Evolutionary conservation across 2,888 invertebrate genomes (phyloP).

Genomic region (Dugesia japonica): DNA sequence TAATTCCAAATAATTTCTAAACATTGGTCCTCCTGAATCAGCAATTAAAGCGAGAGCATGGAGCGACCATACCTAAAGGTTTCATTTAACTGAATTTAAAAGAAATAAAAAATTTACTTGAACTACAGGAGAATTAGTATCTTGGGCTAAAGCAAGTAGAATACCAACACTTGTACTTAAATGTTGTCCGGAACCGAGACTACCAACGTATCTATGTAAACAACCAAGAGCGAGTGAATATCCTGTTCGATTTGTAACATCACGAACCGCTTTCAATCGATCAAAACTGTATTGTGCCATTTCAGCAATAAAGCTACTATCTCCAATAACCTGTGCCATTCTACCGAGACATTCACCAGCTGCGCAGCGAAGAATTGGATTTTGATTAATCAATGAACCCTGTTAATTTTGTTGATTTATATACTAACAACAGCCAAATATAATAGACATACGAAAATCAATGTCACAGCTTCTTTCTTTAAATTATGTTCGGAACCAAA

Average conservation of each 20-base stretch:
- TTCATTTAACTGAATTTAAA: too few relatives aligned
- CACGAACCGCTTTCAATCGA: constrained; percentile 63
- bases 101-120: too few relatives aligned
- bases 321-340: constrained; percentile 64
- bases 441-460: constrained; percentile 57
- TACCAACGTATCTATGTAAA: constrained; percentile 80
- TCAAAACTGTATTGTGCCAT: constrained; percentile 76
- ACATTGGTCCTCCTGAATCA: constrained; percentile 96
- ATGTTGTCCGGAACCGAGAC: constrained; percentile 84
- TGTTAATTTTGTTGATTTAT: too few relatives aligned
- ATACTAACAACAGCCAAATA: not conserved
- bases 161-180: constrained; percentile 82
- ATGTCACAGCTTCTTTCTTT: constrained; percentile 59
- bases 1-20: constrained; percentile 85
- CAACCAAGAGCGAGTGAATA: constrained; percentile 85
- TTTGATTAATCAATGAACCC: constrained; percentile 50
- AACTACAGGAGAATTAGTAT: constrained; percentile 75
- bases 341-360: constrained; percentile 85
- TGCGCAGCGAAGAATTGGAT: constrained; percentile 64
- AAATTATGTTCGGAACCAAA: constrained; percentile 70
- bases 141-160: constrained; percentile 77
- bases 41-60: constrained; percentile 84
- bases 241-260: constrained; percentile 66
- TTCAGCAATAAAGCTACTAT: constrained; percentile 70
- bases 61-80: constrained; percentile 85